Evolutionary conservation across 2,113 vertebrate genomes (phyloP).

Genomic region (Chaetorhynchus papuensis): DNA sequence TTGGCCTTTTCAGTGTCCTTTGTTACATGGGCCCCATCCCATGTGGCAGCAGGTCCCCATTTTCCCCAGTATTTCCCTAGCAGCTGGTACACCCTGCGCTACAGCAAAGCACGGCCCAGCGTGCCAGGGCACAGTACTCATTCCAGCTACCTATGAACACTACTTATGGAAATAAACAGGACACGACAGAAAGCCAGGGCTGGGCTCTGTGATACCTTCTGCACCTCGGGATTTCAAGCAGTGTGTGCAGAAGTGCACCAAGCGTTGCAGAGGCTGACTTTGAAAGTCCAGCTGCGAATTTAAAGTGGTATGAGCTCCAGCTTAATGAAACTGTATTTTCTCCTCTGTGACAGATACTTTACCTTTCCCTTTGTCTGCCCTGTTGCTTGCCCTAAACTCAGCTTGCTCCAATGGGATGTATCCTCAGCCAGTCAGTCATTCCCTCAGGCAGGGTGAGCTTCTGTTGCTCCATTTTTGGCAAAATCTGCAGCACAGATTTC

Average conservation of each 20-base stretch:
- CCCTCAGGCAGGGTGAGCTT: conserved; percentile 42
- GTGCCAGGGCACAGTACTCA: not conserved
- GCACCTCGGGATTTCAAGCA: not conserved
- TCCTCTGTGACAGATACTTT: not conserved
- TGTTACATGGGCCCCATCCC: not conserved
- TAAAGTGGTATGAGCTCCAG: not conserved
- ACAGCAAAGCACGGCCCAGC: not conserved
- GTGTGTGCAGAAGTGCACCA: not conserved
- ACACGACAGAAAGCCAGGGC: not conserved
- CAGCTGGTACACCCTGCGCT: not conserved
- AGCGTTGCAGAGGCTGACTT: not conserved
- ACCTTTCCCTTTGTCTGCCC: conserved; percentile 6
- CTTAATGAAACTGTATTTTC: conserved; percentile 19
- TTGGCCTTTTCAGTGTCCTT: not conserved
- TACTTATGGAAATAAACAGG: not conserved
- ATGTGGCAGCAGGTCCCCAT: not conserved
- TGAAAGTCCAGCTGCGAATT: conserved; percentile 6
- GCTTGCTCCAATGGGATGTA: not conserved
- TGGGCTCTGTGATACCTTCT: not conserved
- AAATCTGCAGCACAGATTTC: conserved; percentile 57
- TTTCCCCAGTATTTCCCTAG: not conserved
- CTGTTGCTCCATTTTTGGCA: conserved; percentile 53
- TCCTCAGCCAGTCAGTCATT: conserved; percentile 20
- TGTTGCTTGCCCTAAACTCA: not conserved
- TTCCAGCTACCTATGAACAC: not conserved